Percentiles rank a stretch among this genome's conserved stretches.
These are phyloP conservation scores for Quadroppia sp. DNA, from an alignment of 2,888 invertebrate species.

Conservation along the genomic window DNA sequence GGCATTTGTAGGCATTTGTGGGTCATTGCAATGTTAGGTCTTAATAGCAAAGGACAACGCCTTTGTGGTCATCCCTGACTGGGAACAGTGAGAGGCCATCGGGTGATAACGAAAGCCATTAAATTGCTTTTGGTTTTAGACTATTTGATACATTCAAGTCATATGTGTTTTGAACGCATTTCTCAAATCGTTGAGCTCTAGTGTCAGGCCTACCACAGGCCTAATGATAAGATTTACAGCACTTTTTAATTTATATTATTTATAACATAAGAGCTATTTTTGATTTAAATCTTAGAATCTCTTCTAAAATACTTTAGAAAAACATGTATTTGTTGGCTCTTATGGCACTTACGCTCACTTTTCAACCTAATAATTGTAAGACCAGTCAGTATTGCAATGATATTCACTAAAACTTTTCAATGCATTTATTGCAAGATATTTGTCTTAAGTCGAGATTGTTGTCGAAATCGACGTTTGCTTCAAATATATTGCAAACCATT, in stretches of 20 bases:
- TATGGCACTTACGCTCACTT: not conserved
- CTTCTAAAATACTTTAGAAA: not conserved
- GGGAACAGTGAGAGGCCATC: slow-evolving; percentile 19
- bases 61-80: slow-evolving; percentile 19
- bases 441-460: not conserved
- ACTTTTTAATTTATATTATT: slow-evolving; percentile 30
- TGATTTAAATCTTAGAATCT: not conserved
- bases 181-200: slow-evolving; percentile 2
- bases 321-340: slow-evolving; percentile 8
- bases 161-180: slow-evolving; percentile 9
- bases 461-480: slow-evolving; percentile 19
- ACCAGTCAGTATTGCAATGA: not conserved
- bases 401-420: slow-evolving; percentile 30
- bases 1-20: not conserved
- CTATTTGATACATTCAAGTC: not conserved
- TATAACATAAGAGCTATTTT: not conserved
- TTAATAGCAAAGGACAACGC: slow-evolving; percentile 17
- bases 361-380: slow-evolving; percentile 18
- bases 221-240: slow-evolving; percentile 25
- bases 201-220: slow-evolving; percentile 21
- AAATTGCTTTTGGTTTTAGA: slow-evolving; percentile 29
- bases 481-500: slow-evolving; percentile 17
- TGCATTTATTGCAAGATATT: slow-evolving; percentile 5
- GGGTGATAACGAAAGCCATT: slow-evolving; percentile 29
- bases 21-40: not conserved